Base-by-base conservation (phyloP, 2,113 vertebrate species). In the Ceuthmochares aereus region DNA sequence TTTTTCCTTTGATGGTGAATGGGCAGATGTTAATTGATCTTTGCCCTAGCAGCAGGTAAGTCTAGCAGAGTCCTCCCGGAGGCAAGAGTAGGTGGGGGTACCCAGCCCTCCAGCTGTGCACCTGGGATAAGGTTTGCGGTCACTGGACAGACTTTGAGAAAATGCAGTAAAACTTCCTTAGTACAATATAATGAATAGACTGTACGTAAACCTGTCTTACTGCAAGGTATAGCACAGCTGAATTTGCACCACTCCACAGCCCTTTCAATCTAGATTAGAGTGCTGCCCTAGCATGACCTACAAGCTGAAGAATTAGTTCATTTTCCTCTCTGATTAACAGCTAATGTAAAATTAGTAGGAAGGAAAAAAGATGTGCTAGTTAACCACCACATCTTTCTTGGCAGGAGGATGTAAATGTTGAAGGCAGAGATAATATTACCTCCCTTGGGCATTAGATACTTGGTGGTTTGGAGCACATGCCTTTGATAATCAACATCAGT, bases 401-500 rank as follows among this genome's bases (percentile, higher is more conserved):
- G 95, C 12, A 0, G 95, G 89, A 95, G 91, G 97, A 96, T 78
- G 94, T 92, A 91, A 96, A 97, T 3, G 66, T 84, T 91, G 87
- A 92, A 95, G 96, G 96, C 96, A 96, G 97, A 96, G 97, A 96
- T 98, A 94, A 84, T 91, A 94, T 98, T 98, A 97, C 98, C 74
- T 91, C 97, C 98, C 96, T 63, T 84, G 92, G 98, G 98, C 97
- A 92, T 89, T 58, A 87, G 94, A 93, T 0, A 17, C 95, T 85
- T 56, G 83, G 95, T 70, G 94, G 96, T 97, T 96, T 80, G 84
- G 87, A 94, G 94, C 87, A 60, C 96, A 96, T 94, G 98, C 97
- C 98, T 98, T 98, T 98, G 96, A 98, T 98, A 97, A 98, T 97
- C 98, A 90, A 91, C 96, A 82, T 97, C 96, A 98, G 97, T 98